Base-by-base conservation (phyloP, 2,888 invertebrate species). In the Apotomis betuletana region DNA sequence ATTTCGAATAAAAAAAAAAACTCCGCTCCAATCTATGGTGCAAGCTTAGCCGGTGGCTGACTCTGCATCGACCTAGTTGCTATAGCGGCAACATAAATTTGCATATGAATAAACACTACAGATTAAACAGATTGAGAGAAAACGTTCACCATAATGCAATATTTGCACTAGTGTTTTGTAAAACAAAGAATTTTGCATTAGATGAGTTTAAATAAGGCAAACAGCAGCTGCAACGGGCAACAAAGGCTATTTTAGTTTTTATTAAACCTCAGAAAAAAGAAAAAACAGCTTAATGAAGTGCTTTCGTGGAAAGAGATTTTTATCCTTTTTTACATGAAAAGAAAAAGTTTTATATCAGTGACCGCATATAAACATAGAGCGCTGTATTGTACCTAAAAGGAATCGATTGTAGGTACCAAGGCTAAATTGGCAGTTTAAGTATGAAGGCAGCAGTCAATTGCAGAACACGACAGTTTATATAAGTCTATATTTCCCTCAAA, bases 201-300 rank as follows among this genome's bases (percentile, higher is more conserved):
- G 15, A 58, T 41, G 58, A 27, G 13, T 38, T 38, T 5, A 63
- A 38, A 57, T 63, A 69, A 61, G 36, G 61, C 68, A 61, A 69
- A 59, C 38, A 15, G 44, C 69, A 58, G 38, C 69, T 69, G 62
- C 69, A 57, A 27, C 62, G 46, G 69, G 27, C 62, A 49, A 62
- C 51, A 69, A 15, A 63, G 69, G 13, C 41, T 15, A 51, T n/a
- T 13, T 54, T 49, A 49, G 3, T 51, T 62, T 62, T 51, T 62
- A 36, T 13, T 52, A 55, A 69, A 58, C 44, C 55, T 1, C n/a
- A 36, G 49, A 8, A 49, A 62, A 62, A 57, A 51, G 13, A 8
- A 27, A 0, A 55, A 57, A 59, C 13, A 5, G 5, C 38, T 59
- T 67, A 67, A 60, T 44, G 27, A 52, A 62, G 38, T 38, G 8